Evolutionary conservation across 2,113 vertebrate genomes (phyloP).

Genomic region (Jaculus jaculus): DNA sequence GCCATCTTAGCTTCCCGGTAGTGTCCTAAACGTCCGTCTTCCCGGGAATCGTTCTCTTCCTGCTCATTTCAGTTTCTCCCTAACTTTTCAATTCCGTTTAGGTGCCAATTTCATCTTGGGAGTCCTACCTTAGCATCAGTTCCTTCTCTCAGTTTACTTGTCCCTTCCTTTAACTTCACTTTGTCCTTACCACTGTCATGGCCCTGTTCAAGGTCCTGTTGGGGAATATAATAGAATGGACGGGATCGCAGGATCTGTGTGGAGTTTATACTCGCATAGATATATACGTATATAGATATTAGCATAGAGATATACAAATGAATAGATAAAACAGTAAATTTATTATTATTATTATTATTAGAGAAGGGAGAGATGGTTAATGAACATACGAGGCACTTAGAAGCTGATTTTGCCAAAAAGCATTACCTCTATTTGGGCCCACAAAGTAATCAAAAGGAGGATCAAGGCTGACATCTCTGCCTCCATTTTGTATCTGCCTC

Average conservation of each 20-base stretch:
- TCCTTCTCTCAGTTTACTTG: not conserved
- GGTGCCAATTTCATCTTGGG: not conserved
- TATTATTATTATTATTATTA: too few relatives aligned
- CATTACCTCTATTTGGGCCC: not conserved
- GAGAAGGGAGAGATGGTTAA: not conserved
- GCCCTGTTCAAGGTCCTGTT: not conserved
- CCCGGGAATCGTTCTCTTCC: fast-evolving
- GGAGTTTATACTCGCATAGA: not conserved
- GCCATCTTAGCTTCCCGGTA: slow-evolving; percentile 41
- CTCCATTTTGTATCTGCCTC: not conserved
- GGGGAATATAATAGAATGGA: not conserved
- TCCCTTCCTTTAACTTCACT: not conserved
- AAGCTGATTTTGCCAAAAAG: not conserved
- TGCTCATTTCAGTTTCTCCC: not conserved
- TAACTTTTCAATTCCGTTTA: not conserved
- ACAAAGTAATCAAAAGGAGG: not conserved
- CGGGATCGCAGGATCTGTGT: not conserved
- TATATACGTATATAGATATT: too few relatives aligned
- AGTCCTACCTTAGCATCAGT: not conserved
- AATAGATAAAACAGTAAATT: not conserved
- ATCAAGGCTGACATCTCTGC: not conserved
- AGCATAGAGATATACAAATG: not conserved
- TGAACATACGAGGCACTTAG: not conserved
- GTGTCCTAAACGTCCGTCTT: fast-evolving
- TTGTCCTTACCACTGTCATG: not conserved